A percentile compares a stretch with the other conserved stretches of the same genome.
phyloP scores from a whole-genome alignment of 2,113 vertebrate species.

The Cololabis saira region DNA sequence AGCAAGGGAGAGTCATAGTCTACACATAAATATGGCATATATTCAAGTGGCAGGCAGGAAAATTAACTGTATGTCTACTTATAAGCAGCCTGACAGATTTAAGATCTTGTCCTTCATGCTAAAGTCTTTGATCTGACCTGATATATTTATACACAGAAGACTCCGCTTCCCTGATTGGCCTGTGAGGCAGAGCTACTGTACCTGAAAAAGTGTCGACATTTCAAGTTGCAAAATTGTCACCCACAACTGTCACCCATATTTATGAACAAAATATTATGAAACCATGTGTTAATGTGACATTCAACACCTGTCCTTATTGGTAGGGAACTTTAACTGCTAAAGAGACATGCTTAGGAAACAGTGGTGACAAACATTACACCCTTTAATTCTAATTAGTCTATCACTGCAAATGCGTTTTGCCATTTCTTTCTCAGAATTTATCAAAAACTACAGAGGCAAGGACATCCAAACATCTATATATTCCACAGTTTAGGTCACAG shows the following conservation, averaged over 20 bases:
- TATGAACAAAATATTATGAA: slow-evolving; percentile 47
- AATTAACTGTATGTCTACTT: neutral
- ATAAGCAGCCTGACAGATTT: too few relatives aligned
- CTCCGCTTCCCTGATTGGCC: neutral
- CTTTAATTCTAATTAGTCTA: slow-evolving; percentile 72
- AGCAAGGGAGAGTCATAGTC: too few relatives aligned
- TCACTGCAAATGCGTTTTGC: too few relatives aligned
- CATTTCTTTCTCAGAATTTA: slow-evolving; percentile 13
- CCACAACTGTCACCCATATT: slow-evolving; percentile 20
- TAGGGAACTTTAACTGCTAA: slow-evolving; percentile 51
- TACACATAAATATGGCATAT: neutral
- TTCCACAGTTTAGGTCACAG: too few relatives aligned
- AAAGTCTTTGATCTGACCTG: neutral
- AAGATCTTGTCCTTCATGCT: neutral
- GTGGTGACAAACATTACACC: slow-evolving; percentile 64
- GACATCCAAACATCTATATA: too few relatives aligned
- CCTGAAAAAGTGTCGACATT: neutral
- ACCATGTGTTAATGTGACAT: slow-evolving; percentile 39
- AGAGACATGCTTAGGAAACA: slow-evolving; percentile 58
- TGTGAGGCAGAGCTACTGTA: neutral
- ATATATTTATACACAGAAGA: neutral
- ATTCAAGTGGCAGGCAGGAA: neutral
- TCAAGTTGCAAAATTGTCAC: slow-evolving; percentile 47
- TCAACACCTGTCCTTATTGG: slow-evolving; percentile 49
- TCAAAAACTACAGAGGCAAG: too few relatives aligned